A percentile compares a stretch with the other conserved stretches of the same genome.
Conservation (phyloP, 2,113 vertebrate genomes). For the Eolophus roseicapilla region DNA sequence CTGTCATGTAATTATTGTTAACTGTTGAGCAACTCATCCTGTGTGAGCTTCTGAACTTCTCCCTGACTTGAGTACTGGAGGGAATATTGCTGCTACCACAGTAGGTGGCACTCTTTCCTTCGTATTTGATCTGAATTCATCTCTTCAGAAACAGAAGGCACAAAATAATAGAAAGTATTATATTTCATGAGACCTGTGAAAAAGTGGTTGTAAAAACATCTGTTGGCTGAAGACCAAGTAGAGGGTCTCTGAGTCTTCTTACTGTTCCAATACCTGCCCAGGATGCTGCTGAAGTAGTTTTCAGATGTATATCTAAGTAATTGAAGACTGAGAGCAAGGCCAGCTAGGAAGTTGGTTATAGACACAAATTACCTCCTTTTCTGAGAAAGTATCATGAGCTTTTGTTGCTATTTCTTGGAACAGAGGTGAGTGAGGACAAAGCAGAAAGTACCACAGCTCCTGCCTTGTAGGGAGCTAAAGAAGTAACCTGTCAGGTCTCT, state of each 20-base stretch:
- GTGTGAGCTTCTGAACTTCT: not conserved
- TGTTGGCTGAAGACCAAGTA: not conserved
- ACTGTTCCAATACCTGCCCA: not conserved
- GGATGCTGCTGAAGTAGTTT: not conserved
- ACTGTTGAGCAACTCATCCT: not conserved
- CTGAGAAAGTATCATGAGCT: not conserved
- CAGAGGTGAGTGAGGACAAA: not conserved
- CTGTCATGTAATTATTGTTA: not conserved
- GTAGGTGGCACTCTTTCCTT: conserved; percentile 44
- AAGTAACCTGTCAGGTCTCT: not conserved
- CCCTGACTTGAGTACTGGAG: not conserved
- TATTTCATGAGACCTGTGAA: not conserved
- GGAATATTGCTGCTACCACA: not conserved
- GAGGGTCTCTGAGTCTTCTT: not conserved
- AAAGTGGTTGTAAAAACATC: not conserved
- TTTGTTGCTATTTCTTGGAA: not conserved
- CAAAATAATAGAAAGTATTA: not conserved
- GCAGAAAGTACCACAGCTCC: not conserved
- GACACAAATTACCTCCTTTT: not conserved
- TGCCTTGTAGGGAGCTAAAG: not conserved
- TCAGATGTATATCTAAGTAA: not conserved
- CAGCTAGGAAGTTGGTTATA: not conserved
- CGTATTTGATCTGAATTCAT: not conserved
- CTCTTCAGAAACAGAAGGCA: not conserved
- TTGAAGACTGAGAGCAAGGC: not conserved